Conservation (phyloP, 2,888 invertebrate species). For the Branchellion lobata region DNA sequence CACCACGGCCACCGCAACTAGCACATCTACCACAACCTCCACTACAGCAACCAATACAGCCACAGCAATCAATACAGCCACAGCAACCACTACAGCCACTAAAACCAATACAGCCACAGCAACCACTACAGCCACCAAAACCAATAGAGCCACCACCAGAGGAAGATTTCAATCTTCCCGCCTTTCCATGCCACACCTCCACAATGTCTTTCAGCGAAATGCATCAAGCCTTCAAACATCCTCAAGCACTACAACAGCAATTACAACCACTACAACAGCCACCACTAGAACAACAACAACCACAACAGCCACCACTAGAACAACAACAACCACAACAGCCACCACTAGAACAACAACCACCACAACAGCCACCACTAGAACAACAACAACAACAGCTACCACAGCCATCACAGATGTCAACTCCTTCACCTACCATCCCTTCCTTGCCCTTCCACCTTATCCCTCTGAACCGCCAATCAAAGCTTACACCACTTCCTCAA, state of each 20-base stretch:
- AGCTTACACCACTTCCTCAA: not conserved
- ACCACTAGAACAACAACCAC: not conserved
- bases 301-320: not conserved
- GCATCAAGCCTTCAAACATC: no score
- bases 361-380: not conserved
- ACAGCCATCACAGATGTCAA: not conserved
- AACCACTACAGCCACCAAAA: not conserved
- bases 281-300: not conserved
- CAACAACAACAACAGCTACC: not conserved
- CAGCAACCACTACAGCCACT: no score
- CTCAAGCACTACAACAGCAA: not conserved
- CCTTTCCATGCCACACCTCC: no score
- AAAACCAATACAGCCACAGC: not conserved
- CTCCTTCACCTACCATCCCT: no score
- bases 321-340: constrained; percentile 3
- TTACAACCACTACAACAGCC: not conserved
- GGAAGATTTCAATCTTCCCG: not conserved
- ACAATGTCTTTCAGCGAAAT: no score
- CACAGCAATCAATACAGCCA: no score
- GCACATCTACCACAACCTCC: not conserved
- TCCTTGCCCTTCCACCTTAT: not conserved
- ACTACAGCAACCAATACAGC: no score
- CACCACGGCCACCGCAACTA: not conserved
- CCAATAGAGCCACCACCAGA: not conserved
- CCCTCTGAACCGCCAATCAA: not conserved